Base-by-base conservation (phyloP, 2,113 vertebrate genomes). In the Oncorhynchus clarkii region DNA sequence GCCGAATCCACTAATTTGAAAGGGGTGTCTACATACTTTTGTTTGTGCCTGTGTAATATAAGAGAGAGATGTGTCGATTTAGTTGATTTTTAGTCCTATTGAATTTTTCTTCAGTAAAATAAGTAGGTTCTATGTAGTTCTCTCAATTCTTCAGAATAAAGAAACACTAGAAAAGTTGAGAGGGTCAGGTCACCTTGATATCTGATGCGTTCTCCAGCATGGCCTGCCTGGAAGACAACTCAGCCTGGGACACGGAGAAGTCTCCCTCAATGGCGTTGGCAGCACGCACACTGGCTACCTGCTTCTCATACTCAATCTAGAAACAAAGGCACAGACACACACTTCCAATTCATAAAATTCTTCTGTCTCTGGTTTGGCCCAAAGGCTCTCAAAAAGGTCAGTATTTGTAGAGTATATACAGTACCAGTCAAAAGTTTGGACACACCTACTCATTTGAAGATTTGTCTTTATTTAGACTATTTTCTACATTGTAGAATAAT, bases 181-280 rank as follows among this genome's bases (percentile, higher is more conserved):
- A 57, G 29, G 51, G 67, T 75, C 2, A 96, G 34, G 67, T 75
- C 2, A 96, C 96, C 95, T 98, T 98, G 78, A 98, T 97, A 51
- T 98, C 96, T 0, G 96, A 97, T 13, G 96, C 96, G 0, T 98
- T 98, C 84, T 98, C 96, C 78, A 97, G 85, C 96, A 97, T 96
- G 83, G 96, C 96, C 75, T 97, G 96, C 69, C 96, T 93, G 11
- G 96, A 97, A 0, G 96, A 96, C 85, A 97, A 64, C 88, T 98
- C 96, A 0, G 96, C 95, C 82, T 97, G 96, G 0, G 96, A 97
- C 60, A 98, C 93, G 0, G 96, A 96, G 89, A 98, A 97, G 80
- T 98, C 96, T 45, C 94, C 95, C 74, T 96, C 95, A 0, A 94
- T 83, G 1, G 93, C 95, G 5, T 67, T 96, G 77, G 95, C 94